Conservation (phyloP, 1,140 invertebrate genomes). For the Heliconius nattereri region DNA sequence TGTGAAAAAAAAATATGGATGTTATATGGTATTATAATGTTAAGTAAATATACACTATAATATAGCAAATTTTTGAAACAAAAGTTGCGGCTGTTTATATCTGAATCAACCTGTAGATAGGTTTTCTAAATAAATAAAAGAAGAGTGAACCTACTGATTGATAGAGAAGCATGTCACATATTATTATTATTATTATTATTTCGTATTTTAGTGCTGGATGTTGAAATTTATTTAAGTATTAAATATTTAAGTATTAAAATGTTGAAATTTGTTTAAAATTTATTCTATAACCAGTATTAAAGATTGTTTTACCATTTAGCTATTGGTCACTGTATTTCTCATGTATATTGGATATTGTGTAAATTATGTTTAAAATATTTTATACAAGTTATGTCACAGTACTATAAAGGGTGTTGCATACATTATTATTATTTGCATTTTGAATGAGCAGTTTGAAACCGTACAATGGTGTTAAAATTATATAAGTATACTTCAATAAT, state of each 20-base stretch:
- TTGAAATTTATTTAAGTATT: not conserved
- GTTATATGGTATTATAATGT: constrained; percentile 43
- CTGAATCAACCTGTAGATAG: constrained; percentile 61
- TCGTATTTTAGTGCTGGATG: constrained; percentile 33
- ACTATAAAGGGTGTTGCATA: not conserved
- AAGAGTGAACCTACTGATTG: constrained; percentile 53
- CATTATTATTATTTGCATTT: not conserved
- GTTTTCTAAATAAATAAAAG: constrained; percentile 39
- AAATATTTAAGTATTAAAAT: not conserved
- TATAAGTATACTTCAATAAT: not conserved
- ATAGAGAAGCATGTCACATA: constrained; percentile 1
- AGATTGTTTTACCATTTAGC: not conserved
- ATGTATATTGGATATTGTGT: not conserved
- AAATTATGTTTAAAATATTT: not conserved
- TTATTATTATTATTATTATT: too few relatives aligned
- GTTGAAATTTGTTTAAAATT: not conserved
- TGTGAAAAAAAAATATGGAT: constrained; percentile 38
- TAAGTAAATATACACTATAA: constrained; percentile 44
- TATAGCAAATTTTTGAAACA: constrained; percentile 48
- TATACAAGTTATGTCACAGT: not conserved
- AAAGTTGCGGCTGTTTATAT: constrained; percentile 59
- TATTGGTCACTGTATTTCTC: not conserved
- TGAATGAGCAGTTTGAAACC: not conserved
- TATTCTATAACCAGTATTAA: not conserved
- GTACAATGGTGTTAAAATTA: not conserved